Evolutionary conservation across 1,140 invertebrate species (phyloP).

Genomic region (Drosophila littoralis): DNA sequence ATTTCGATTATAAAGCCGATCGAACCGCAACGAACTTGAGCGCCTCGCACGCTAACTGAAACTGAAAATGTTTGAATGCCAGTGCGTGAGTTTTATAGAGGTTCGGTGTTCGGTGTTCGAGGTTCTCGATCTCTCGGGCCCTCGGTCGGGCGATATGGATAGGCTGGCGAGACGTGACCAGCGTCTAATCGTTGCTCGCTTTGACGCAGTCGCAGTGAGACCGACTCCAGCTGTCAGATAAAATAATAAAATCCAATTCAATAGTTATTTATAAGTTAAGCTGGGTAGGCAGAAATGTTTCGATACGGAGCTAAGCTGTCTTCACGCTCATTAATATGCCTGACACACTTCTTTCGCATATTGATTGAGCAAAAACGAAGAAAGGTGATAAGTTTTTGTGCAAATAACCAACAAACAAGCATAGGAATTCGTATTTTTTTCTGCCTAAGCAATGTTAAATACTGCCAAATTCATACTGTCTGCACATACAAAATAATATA

Average conservation of each 20-base stretch:
- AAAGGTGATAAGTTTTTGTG: conserved; percentile 42
- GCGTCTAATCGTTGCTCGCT: conserved; percentile 34
- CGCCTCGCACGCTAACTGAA: conserved; percentile 50
- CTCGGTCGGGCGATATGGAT: conserved; percentile 11
- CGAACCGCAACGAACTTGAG: conserved; percentile 52
- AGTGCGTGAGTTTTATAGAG: conserved; percentile 65
- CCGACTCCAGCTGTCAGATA: conserved; percentile 42
- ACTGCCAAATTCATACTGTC: not conserved
- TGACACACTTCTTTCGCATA: conserved; percentile 53
- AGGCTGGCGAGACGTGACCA: conserved; percentile 32
- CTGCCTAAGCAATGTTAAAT: not conserved
- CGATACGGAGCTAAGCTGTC: conserved; percentile 22
- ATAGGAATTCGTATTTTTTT: not conserved
- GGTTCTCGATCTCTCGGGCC: conserved; percentile 1
- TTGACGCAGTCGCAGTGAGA: conserved; percentile 16
- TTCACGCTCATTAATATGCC: conserved; percentile 65
- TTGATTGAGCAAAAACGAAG: conserved; percentile 26
- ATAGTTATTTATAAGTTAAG: conserved; percentile 59
- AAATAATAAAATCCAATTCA: conserved; percentile 40
- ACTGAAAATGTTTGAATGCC: conserved; percentile 65
- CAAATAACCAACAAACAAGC: not conserved
- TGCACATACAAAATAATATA: not conserved
- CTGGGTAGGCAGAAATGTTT: not conserved
- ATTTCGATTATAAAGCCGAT: conserved; percentile 13
- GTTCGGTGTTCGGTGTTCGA: conserved; percentile 27